Evolutionary conservation across 2,888 invertebrate species (phyloP).

Genomic region (Noctua fimbriata): DNA sequence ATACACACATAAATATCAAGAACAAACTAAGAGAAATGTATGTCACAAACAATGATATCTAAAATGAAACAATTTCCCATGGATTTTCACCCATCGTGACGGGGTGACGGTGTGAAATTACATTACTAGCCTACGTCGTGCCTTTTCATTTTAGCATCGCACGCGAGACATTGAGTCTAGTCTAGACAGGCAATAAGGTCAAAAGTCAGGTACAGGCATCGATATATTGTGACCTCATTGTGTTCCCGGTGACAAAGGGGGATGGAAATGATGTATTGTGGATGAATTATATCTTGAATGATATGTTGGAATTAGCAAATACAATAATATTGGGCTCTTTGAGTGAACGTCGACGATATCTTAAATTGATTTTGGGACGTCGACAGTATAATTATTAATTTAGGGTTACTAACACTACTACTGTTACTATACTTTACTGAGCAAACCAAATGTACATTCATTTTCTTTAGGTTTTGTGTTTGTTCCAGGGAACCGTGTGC

Average conservation of each 20-base stretch:
- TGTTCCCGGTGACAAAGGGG: constrained; percentile 29
- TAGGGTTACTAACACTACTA: neutral
- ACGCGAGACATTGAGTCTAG: constrained; percentile 66
- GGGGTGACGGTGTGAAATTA: constrained; percentile 67
- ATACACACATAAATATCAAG: constrained; percentile 50
- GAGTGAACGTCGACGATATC: neutral
- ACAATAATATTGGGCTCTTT: neutral
- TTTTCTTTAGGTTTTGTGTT: neutral
- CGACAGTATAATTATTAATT: neutral
- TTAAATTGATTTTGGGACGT: neutral
- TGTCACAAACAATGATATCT: constrained; percentile 59
- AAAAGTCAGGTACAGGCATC: constrained; percentile 54
- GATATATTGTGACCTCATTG: constrained; percentile 47
- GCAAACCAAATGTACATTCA: neutral
- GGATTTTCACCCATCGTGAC: constrained; percentile 65
- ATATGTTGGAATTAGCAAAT: neutral
- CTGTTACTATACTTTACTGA: neutral
- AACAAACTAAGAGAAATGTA: constrained; percentile 57
- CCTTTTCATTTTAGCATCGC: constrained; percentile 64
- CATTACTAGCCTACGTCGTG: constrained; percentile 63
- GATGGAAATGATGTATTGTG: constrained; percentile 15
- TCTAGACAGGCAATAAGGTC: constrained; percentile 68
- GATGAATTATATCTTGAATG: constrained; percentile 1
- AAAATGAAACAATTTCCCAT: constrained; percentile 67
- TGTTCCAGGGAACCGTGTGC: neutral